Base-by-base conservation (phyloP, 2,113 vertebrate genomes). In the Conger conger region DNA sequence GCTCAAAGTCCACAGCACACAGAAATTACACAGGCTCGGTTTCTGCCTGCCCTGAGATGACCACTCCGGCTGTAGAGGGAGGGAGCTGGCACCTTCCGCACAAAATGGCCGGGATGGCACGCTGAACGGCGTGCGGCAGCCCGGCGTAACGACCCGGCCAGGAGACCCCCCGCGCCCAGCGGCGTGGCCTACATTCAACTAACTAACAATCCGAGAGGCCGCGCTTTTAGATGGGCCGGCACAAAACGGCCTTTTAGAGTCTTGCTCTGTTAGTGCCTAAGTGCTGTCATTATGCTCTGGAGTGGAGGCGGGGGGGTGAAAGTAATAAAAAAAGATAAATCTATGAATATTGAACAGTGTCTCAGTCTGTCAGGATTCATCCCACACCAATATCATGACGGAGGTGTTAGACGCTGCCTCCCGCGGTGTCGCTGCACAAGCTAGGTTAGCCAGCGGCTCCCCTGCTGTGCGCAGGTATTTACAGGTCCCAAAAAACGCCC, bases 51-150 rank as follows among this genome's bases (percentile, higher is more conserved):
- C 85, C 53, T 57, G 15, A 57, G 13, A 57, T 17, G 53, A 15
- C 87, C 88, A 91, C 87, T 90, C 86, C 86, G 35, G 18, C 88
- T 87, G 89, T 89, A 93, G 89, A 88, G 86, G 88, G 89, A 91
- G 87, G 87, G 89, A 90, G 91, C 87, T 90, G 87, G 86, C 86
- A 88, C 84, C 86, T 79, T 84, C 89, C 85, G 81, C 88, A 85
- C 57, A 40, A 23, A 86, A n/a, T 84, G 88, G 90, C 87, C 3
- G 7, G 15, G 15, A 57, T 57, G 53, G 85, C 86, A 53, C 81
- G 83, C 87, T 85, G 88, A 85, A 91, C 83, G 87, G 86, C 91
- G 90, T 89, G 90, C 82, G 86, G 88, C 87, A 86, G 84, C 85
- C 84, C 84, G 86, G 84, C 57, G 85, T 68, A 17, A 81, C 45